Percentiles rank a stretch among this genome's conserved stretches.
Evolutionary conservation across 2,113 vertebrate species (phyloP).

Genomic region (Dromiciops gliroides): DNA sequence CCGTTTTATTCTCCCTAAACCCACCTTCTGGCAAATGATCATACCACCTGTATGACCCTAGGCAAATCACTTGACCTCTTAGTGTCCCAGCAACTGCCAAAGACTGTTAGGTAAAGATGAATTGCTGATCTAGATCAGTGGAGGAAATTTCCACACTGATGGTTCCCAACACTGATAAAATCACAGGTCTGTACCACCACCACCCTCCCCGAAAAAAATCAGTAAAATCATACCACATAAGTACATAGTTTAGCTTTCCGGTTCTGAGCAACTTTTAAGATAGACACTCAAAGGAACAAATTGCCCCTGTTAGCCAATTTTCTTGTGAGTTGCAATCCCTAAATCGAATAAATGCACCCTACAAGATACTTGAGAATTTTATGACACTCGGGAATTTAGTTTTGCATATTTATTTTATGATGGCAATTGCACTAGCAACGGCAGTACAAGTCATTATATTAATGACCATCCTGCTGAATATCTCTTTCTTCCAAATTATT

Average conservation of each 20-base stretch:
- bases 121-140: neutral
- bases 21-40: conserved; percentile 46
- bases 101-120: neutral
- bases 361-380: conserved; percentile 68
- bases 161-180: neutral
- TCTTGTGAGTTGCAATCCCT: conserved; percentile 62
- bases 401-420: conserved; percentile 42
- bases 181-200: neutral
- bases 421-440: conserved; percentile 38
- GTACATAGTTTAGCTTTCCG: conserved; percentile 31
- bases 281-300: conserved; percentile 54
- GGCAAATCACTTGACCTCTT: neutral
- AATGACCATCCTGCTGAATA: conserved; percentile 48
- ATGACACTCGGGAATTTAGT: conserved; percentile 51
- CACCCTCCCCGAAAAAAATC: neutral
- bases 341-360: conserved; percentile 52
- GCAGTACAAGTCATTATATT: conserved; percentile 67
- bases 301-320: conserved; percentile 58
- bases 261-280: conserved; percentile 42
- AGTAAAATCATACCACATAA: neutral
- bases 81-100: neutral
- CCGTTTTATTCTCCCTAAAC: conserved; percentile 47
- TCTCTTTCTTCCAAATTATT: conserved; percentile 69
- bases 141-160: neutral
- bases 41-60: neutral